These are phyloP conservation scores for Cerceris rybyensis DNA, from an alignment of 2,888 invertebrate species.

Conservation along the genomic window DNA sequence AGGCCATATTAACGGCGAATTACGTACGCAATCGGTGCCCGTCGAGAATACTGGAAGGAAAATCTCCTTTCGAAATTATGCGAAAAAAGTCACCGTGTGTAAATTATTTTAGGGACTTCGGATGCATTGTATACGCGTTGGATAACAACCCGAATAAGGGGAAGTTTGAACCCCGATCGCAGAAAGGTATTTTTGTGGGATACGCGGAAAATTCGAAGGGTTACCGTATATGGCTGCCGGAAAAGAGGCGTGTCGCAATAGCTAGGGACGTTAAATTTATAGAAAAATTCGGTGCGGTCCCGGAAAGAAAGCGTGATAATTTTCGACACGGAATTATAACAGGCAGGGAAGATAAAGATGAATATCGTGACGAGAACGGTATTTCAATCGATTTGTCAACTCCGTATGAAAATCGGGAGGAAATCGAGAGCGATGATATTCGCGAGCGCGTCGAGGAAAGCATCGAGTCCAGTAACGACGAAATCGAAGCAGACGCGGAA, in stretches of 20 bases:
- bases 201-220: conserved; percentile 6
- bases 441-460: not conserved
- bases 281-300: conserved; percentile 1
- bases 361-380: not conserved
- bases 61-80: conserved; percentile 52
- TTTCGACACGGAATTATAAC: not conserved
- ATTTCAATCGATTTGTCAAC: not conserved
- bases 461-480: not conserved
- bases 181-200: conserved; percentile 11
- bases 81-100: conserved; percentile 48
- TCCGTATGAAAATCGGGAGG: not conserved
- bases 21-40: conserved; percentile 68
- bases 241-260: conserved; percentile 9
- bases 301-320: not conserved
- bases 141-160: not conserved
- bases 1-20: conserved; percentile 66
- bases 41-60: conserved; percentile 39
- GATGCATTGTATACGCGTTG: conserved; percentile 12
- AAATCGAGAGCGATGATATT: not conserved
- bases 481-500: not conserved
- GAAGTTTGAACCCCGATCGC: conserved; percentile 13
- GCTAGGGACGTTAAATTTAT: conserved; percentile 5
- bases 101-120: conserved; percentile 61
- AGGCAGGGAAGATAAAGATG: not conserved
- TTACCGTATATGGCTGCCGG: conserved; percentile 10